Evolutionary conservation across 2,888 invertebrate species (phyloP), one percentile per base, ranked within the genome.

Genomic region (Philopedon plagiatum): DNA sequence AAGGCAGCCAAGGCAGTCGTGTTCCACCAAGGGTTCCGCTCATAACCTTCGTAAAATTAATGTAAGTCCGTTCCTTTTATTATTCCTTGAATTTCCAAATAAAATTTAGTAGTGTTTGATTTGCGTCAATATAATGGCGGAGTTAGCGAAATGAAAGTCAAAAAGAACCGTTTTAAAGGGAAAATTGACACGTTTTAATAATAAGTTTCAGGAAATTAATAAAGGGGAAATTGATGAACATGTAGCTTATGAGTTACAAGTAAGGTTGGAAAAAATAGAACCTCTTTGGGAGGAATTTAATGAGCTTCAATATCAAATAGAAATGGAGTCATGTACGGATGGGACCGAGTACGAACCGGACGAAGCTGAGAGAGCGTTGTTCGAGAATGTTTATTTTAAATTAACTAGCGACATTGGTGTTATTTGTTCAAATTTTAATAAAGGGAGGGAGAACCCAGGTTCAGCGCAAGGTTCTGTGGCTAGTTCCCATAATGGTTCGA

Each of bases 381-480:
- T 57, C 19, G 57, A 57, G 19, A 37, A 19, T 37, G 8, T 1
- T 1, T 57, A 19, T 37, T 57, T 9, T 57, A 57, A 57, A 57
- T 57, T 57, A 19, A 37, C n/a, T 4, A 19, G 57, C n/a, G 57
- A 57, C 8, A 57, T 57, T 3, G 11, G 8, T 9, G 5, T 2
- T 9, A 7, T 56, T 8, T 13, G 5, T 9, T 18, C 13, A 15
- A 56, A 15, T 0, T 56, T 8, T 18, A 56, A 32, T 32, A 56
- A 56, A 54, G 9, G 2, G n/a, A 11, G 21, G 5, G 23, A 13
- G 13, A 32, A 18, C 7, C n/a, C 21, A 5, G 32, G 1, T 5
- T 18, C 7, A 1, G 19, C 1, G 7, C 8, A 44, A 1, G 41
- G 41, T 18, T 44, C 41, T 7, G 41, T 44, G 9, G 41, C 7